A percentile compares a stretch with the other conserved stretches of the same genome.
Conservation (phyloP, 1,140 invertebrate genomes). For the Cataglyphis hispanica region DNA sequence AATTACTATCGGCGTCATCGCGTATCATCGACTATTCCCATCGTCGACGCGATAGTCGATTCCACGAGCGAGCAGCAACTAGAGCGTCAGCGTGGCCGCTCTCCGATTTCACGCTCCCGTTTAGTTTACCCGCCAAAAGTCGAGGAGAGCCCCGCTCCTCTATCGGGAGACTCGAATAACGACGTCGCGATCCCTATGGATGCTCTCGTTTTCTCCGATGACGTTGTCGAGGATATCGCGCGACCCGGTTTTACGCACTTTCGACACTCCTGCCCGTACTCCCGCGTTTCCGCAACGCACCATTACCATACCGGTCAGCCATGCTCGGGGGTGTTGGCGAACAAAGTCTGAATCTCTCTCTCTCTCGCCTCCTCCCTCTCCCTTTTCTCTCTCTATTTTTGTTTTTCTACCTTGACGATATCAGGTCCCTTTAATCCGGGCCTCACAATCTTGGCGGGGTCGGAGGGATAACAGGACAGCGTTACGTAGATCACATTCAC, state of each 20-base stretch:
- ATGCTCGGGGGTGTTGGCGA: conserved; percentile 69
- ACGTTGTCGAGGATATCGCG: background rate
- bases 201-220: background rate
- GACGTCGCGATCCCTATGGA: conserved; percentile 43
- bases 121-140: conserved; percentile 65
- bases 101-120: too few species aligned
- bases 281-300: conserved; percentile 33
- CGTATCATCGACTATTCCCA: too few species aligned
- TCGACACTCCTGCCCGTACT: conserved; percentile 37
- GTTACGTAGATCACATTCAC: conserved; percentile 27
- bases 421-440: conserved; percentile 71
- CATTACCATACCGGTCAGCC: conserved; percentile 62
- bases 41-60: too few species aligned
- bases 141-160: conserved; percentile 41
- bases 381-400: background rate
- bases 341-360: conserved; percentile 25
- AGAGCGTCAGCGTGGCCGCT: too few species aligned
- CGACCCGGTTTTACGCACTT: conserved; percentile 20
- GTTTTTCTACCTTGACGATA: conserved; percentile 25
- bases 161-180: conserved; percentile 38
- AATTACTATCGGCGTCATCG: too few species aligned
- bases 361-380: background rate
- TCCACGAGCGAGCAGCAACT: too few species aligned
- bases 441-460: conserved; percentile 31
- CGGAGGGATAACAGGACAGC: background rate